phyloP scores from a whole-genome alignment of 2,888 invertebrate species.

The Ceraclea dissimilis region DNA sequence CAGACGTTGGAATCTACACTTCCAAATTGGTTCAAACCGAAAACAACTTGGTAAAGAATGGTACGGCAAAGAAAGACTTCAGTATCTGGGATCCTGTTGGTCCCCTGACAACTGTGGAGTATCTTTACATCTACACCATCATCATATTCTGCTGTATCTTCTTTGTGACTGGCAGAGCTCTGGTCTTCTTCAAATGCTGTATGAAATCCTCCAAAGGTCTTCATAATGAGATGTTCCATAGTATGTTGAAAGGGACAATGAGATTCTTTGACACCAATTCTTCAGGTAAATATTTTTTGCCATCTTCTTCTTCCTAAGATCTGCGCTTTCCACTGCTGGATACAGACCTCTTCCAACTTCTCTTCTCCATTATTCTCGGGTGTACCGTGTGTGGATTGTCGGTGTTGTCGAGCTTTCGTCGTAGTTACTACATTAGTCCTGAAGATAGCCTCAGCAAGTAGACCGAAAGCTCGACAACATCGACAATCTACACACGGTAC shows the following conservation, averaged over 20 bases:
- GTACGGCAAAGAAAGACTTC: slow-evolving; percentile 4
- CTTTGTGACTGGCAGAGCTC: slow-evolving; percentile 46
- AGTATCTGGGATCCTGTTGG: slow-evolving; percentile 31
- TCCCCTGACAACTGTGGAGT: slow-evolving; percentile 36
- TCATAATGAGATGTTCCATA: slow-evolving; percentile 69
- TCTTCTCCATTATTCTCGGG: too few relatives aligned
- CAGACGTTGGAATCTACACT: not conserved
- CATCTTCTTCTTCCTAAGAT: too few relatives aligned
- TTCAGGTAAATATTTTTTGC: slow-evolving; percentile 49
- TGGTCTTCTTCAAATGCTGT: slow-evolving; percentile 53
- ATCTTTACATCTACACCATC: slow-evolving; percentile 36
- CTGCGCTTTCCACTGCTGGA: too few relatives aligned
- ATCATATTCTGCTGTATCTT: slow-evolving; percentile 40
- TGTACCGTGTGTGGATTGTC: too few relatives aligned
- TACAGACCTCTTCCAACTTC: too few relatives aligned
- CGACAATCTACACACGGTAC: too few relatives aligned
- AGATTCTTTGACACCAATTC: slow-evolving; percentile 74
- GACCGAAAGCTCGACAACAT: too few relatives aligned
- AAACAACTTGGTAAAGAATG: not conserved
- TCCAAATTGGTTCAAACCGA: not conserved
- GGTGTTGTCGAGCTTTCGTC: too few relatives aligned
- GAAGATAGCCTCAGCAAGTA: too few relatives aligned
- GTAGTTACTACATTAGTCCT: too few relatives aligned
- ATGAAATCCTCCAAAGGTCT: slow-evolving; percentile 60
- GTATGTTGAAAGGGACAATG: slow-evolving; percentile 60